A percentile compares a stretch with the other conserved stretches of the same genome.
These are phyloP conservation scores for Numida meleagris DNA, from an alignment of 2,113 vertebrate species.

Conservation along the genomic window DNA sequence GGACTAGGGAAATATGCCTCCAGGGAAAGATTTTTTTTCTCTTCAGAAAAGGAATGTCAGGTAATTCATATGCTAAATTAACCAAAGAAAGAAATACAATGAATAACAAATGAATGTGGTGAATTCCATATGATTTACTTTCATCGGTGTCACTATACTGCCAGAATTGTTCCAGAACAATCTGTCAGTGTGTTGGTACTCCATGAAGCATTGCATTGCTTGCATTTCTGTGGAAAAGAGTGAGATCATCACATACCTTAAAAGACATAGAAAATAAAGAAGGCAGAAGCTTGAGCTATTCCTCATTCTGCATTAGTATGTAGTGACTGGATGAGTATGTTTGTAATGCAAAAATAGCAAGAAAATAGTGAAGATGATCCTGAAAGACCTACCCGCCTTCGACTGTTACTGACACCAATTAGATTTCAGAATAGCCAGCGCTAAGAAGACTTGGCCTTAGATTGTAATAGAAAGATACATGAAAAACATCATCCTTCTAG, in stretches of 20 bases:
- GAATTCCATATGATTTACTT: background rate
- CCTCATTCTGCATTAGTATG: background rate
- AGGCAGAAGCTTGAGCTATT: background rate
- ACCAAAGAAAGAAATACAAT: conserved; percentile 1
- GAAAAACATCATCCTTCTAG: background rate
- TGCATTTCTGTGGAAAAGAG: background rate
- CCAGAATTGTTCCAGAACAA: background rate
- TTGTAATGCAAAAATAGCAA: background rate
- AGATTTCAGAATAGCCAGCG: background rate
- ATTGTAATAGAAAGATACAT: background rate
- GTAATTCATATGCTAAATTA: conserved; percentile 10
- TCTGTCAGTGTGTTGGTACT: background rate
- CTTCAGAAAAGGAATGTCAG: background rate
- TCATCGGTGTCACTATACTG: background rate
- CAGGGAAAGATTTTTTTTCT: background rate
- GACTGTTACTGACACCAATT: background rate
- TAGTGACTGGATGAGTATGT: background rate
- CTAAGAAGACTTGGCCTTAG: background rate
- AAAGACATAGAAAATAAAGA: background rate
- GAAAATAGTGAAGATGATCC: background rate
- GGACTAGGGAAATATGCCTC: background rate
- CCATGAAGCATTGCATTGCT: background rate
- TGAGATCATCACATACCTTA: background rate
- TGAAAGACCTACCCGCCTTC: background rate
- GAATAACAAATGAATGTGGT: background rate